These are phyloP conservation scores for Eublepharis macularius DNA, from an alignment of 2,113 vertebrate species.

Conservation along the genomic window DNA sequence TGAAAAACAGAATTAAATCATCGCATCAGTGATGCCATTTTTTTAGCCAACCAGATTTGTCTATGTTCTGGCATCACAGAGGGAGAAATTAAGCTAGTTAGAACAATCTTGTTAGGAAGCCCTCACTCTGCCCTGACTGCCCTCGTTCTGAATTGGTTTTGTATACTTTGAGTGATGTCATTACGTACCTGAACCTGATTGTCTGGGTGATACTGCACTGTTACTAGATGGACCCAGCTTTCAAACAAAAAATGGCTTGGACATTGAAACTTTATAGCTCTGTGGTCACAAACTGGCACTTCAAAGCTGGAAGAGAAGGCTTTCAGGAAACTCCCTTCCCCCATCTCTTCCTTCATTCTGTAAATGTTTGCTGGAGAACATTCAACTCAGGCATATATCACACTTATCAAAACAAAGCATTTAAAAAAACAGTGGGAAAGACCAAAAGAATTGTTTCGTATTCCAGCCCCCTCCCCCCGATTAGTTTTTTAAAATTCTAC, in stretches of 20 bases:
- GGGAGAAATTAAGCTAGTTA: background rate
- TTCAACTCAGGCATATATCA: background rate
- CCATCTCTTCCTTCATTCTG: background rate
- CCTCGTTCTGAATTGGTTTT: background rate
- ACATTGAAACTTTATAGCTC: background rate
- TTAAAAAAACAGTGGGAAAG: background rate
- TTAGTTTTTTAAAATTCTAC: background rate
- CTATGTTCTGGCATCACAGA: background rate
- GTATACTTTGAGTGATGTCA: background rate
- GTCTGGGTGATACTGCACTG: background rate
- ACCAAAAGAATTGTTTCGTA: slow-evolving; percentile 15
- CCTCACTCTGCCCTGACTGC: background rate
- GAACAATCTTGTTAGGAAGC: background rate
- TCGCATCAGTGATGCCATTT: background rate
- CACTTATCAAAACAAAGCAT: background rate
- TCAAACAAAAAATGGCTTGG: background rate
- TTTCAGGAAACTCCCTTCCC: background rate
- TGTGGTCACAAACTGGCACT: background rate
- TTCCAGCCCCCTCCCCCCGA: background rate
- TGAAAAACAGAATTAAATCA: background rate
- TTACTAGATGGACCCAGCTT: background rate
- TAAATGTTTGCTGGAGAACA: background rate
- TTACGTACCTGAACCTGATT: background rate
- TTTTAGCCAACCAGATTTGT: background rate
- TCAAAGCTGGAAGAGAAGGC: background rate